Base-by-base conservation (phyloP, 2,888 invertebrate species). In the Elmis aenea region DNA sequence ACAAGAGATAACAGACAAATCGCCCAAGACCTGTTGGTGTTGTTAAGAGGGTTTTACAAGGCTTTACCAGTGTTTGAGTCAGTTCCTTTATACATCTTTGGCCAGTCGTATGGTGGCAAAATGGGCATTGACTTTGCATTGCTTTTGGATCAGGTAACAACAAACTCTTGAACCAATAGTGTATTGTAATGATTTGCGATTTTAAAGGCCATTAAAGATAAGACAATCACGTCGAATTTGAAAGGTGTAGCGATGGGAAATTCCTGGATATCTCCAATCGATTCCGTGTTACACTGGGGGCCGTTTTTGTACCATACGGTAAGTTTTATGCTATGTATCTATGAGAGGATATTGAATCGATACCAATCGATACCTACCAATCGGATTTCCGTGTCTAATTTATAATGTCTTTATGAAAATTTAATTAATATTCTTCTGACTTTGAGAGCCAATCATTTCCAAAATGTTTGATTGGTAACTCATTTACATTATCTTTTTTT, bases 241-340 rank as follows among this genome's bases (percentile, higher is more conserved):
- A 72, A 74, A 53, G 91, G 91, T 1, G 77, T 93, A 12, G 85
- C 80, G 0, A 73, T 93, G 63, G 91, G 92, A 2, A 92, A 92
- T 64, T 81, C 90, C 0, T 93, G 92, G 92, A 86, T 92, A 43
- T 85, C 85, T 1, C 90, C 92, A 0, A 76, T 90, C 30, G 90
- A 92, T 59, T 83, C 85, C 0, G 85, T 88, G 0, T 66, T 85
- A 18, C 81, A 85, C 0, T 93, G 91, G 91, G 89, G 82, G 0
- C 85, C 85, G 0, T 80, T 82, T 53, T 72, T 93, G 5, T 72
- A 84, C 13, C 75, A 81, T 10, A 78, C 83, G 55, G 83, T 83
- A 67, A 70, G 51, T 36, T 42, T n/a, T 6, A n/a, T n/a, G n/a
- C n/a, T n/a, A n/a, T n/a, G n/a, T n/a, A n/a, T n/a, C n/a, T n/a